These are phyloP conservation scores for Pardalotus punctatus DNA, from an alignment of 2,113 vertebrate genomes.

Conservation along the genomic window DNA sequence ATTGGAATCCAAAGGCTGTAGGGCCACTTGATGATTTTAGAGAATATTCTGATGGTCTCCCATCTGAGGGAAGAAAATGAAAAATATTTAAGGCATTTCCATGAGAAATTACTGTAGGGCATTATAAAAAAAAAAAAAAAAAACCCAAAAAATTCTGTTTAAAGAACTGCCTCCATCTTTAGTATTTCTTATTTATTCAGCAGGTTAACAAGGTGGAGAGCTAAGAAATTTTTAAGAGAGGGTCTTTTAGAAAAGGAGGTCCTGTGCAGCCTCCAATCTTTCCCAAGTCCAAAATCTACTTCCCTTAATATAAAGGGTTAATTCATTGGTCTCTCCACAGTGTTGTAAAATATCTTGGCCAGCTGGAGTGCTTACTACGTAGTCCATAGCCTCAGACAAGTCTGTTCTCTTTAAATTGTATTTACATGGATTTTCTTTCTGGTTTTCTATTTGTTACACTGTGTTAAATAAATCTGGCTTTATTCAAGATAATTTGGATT, in stretches of 20 bases:
- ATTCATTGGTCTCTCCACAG: neutral
- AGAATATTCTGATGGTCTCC: neutral
- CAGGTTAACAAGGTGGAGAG: neutral
- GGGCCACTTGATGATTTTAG: neutral
- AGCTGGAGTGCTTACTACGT: neutral
- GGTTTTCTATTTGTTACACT: constrained; percentile 64
- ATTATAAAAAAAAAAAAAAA: too few relatives aligned
- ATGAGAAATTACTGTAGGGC: neutral
- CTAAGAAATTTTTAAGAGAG: neutral
- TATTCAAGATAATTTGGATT: constrained; percentile 70
- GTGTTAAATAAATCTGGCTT: constrained; percentile 68
- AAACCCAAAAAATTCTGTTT: neutral
- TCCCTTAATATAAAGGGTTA: neutral
- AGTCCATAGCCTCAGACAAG: constrained; percentile 29
- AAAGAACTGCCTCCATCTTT: neutral
- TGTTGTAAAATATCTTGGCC: neutral
- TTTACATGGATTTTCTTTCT: constrained; percentile 69
- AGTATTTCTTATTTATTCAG: neutral
- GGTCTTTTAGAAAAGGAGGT: neutral
- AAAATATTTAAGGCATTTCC: neutral
- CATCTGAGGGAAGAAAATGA: neutral
- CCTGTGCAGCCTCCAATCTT: neutral
- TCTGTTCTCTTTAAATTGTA: constrained; percentile 48
- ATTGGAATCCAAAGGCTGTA: neutral
- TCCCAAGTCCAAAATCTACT: neutral